Evolutionary conservation across 2,113 vertebrate genomes (phyloP).

Genomic region (Mesoclemmys tuberculata): DNA sequence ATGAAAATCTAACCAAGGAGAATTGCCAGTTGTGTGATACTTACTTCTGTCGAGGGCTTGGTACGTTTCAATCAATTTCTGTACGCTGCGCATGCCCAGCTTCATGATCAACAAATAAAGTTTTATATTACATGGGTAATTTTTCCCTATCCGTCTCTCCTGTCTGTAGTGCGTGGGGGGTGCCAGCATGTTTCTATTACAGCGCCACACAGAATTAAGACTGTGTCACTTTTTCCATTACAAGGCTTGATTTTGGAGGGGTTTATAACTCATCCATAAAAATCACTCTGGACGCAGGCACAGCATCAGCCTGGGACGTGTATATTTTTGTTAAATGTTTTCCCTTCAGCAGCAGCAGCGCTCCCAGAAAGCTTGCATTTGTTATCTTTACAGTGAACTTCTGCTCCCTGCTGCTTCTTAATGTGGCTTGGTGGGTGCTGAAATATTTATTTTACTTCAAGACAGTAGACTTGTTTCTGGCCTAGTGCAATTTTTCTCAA

Average conservation of each 20-base stretch:
- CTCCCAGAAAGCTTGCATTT: accelerated
- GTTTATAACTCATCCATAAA: neutral
- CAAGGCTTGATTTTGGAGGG: accelerated
- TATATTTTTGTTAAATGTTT: accelerated
- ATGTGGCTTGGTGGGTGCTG: neutral
- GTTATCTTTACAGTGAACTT: neutral
- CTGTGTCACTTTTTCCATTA: neutral
- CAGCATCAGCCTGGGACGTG: neutral
- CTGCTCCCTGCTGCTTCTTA: accelerated
- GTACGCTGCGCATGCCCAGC: neutral
- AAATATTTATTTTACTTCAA: neutral
- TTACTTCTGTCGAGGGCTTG: neutral
- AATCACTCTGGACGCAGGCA: neutral
- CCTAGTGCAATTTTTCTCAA: neutral
- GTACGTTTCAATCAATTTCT: neutral
- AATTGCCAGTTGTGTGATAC: neutral
- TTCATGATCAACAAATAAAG: neutral
- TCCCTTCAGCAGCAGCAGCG: neutral
- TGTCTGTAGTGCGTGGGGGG: accelerated
- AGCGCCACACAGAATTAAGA: neutral
- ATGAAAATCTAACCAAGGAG: neutral
- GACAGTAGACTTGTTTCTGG: neutral
- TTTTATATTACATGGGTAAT: too few relatives aligned
- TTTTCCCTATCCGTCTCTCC: accelerated
- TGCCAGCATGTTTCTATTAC: neutral